phyloP scores from a whole-genome alignment of 2,797 vertebrate genomes.

The Hydrolagus colliei region DNA sequence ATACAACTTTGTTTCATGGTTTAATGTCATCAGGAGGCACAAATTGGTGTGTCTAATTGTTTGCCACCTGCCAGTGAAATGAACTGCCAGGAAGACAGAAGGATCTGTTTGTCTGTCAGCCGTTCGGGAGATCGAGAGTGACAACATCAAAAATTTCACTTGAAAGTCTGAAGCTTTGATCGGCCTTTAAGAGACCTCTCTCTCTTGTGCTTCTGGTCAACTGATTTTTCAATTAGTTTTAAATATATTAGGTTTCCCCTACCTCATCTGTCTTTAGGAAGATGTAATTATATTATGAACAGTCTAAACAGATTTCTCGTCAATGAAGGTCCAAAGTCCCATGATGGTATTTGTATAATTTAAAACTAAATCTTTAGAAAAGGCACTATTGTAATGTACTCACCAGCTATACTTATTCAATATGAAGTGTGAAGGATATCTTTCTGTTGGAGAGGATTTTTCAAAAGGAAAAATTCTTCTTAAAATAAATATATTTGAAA shows the following conservation, averaged over 20 bases:
- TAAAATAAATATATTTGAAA: neutral
- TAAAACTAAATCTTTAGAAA: slow-evolving; percentile 15
- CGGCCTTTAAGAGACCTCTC: slow-evolving; percentile 58
- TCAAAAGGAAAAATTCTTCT: neutral
- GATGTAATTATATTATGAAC: slow-evolving; percentile 54
- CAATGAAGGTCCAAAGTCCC: slow-evolving; percentile 28
- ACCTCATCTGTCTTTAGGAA: slow-evolving; percentile 60
- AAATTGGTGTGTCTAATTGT: slow-evolving; percentile 99
- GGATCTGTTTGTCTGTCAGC: slow-evolving; percentile 79
- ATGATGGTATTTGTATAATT: slow-evolving; percentile 21
- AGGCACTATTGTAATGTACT: neutral
- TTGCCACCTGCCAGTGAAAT: slow-evolving; percentile 98
- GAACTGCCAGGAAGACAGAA: slow-evolving; percentile 63
- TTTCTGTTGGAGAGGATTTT: neutral
- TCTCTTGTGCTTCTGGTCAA: slow-evolving; percentile 61
- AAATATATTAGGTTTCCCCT: slow-evolving; percentile 54
- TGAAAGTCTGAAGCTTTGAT: slow-evolving; percentile 62
- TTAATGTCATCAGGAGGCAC: slow-evolving; percentile 84
- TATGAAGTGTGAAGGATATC: neutral
- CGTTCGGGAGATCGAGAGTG: slow-evolving; percentile 79
- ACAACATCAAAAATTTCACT: slow-evolving; percentile 87
- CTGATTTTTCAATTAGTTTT: slow-evolving; percentile 69
- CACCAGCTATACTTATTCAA: neutral
- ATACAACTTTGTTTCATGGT: slow-evolving; percentile 89
- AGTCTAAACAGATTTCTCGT: slow-evolving; percentile 53